Base-by-base conservation (phyloP, 2,888 invertebrate genomes). In the Mesorhabditis belari region DNA sequence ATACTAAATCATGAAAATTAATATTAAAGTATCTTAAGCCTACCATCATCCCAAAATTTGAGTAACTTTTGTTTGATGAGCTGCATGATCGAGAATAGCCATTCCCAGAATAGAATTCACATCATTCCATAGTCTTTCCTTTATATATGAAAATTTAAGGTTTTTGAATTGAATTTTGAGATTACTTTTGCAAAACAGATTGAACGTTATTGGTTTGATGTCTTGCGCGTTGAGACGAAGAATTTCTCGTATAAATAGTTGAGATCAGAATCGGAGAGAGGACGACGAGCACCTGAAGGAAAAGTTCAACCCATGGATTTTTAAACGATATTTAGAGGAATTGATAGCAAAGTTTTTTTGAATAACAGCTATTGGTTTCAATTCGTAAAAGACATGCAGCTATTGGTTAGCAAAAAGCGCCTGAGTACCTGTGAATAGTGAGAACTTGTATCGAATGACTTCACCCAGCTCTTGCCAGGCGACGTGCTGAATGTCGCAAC, bases 41-140 rank as follows among this genome's bases (percentile, higher is more conserved):
- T 12, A 9, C n/a, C 89, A 76, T 92, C 93, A 66, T 89, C 89
- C 95, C 95, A 96, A 51, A 91, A 89, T 24, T 88, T 89, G 67
- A 90, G 85, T 69, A 96, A 84, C 83, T 94, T 93, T 82, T 95
- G 95, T 79, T 92, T 87, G 25, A 94, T 94, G 60, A 98, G 87
- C 83, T 95, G 95, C 87, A 95, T 92, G 2, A 95, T 91, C 67
- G 92, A 91, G 84, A 92, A 95, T 85, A 96, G 95, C 96, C 96
- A 98, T 83, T 98, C 96, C 98, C 96, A 98, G 84, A 98, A 98
- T 0, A 96, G 98, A 98, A 81, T 88, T 71, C 25, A 77, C 75
- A 55, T 80, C 78, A 57, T 81, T 79, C 23, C 79, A 70, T 55
- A 81, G 69, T 50, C 76, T 73, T 62, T 77, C 75, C 71, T 79